These are phyloP conservation scores for Ophioderma brevispina DNA, from an alignment of 35 echinoderm and acorn worm species.

Conservation along the genomic window DNA sequence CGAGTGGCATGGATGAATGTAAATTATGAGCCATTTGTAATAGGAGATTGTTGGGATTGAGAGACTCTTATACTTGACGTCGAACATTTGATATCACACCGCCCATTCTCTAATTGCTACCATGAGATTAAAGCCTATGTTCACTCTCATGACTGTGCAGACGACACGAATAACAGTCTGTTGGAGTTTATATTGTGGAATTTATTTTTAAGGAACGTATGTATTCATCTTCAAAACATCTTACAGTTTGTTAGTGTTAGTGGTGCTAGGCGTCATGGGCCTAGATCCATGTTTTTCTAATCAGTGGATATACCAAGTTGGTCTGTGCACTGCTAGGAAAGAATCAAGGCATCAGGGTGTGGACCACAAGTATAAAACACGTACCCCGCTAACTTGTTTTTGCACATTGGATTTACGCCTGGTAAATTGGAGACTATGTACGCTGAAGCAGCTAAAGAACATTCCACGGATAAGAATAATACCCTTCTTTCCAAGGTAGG, in stretches of 20 bases:
- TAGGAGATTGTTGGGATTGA: not conserved
- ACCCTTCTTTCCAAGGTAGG: not conserved
- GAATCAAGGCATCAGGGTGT: not conserved
- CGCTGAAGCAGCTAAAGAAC: not conserved
- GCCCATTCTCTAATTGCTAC: not conserved
- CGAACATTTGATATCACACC: not conserved
- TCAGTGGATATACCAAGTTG: not conserved
- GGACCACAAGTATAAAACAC: not conserved
- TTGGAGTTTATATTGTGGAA: not conserved
- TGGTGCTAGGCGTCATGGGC: conserved; percentile 1
- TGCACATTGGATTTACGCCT: not conserved
- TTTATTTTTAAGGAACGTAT: not conserved
- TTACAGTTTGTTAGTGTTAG: not conserved
- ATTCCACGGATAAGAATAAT: not conserved
- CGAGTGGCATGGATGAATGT: not conserved
- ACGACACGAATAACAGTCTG: not conserved
- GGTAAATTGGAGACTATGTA: not conserved
- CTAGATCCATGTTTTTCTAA: not conserved
- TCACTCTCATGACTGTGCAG: not conserved
- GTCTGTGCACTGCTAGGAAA: not conserved
- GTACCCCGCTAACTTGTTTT: not conserved
- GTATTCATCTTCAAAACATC: not conserved
- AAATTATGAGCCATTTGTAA: conserved; percentile 7
- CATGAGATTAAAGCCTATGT: not conserved
- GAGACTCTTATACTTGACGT: not conserved